phyloP scores from a whole-genome alignment of 2,888 invertebrate genomes.

The Leptopilina drosophilae region DNA sequence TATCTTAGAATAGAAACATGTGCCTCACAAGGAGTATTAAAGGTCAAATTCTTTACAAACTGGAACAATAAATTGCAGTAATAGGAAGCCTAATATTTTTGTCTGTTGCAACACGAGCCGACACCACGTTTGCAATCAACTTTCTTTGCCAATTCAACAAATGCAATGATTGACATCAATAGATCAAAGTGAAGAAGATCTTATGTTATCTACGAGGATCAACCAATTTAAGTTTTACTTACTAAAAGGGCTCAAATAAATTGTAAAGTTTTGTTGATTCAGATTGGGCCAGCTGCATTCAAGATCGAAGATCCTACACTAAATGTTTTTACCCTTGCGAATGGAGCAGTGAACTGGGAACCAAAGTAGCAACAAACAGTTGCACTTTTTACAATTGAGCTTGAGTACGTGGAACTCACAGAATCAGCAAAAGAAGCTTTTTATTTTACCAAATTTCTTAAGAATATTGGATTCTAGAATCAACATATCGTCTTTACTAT shows the following conservation, averaged over 20 bases:
- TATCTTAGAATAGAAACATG: constrained; percentile 62
- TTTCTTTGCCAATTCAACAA: no score
- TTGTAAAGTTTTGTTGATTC: not conserved
- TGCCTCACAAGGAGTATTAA: constrained; percentile 50
- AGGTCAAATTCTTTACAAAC: constrained; percentile 51
- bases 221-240: not conserved
- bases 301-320: not conserved
- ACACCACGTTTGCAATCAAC: no score
- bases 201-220: not conserved
- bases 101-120: not conserved
- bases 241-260: not conserved
- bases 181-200: no score
- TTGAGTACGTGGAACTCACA: not conserved
- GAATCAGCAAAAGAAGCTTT: not conserved
- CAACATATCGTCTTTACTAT: no score
- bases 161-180: no score
- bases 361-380: not conserved
- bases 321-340: not conserved
- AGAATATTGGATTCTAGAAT: no score
- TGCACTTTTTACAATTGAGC: not conserved
- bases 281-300: not conserved
- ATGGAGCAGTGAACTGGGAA: not conserved
- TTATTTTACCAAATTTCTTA: no score
- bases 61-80: constrained; percentile 31
- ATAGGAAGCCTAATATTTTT: not conserved